A percentile compares a stretch with the other conserved stretches of the same genome.
These are phyloP conservation scores for Pseudotriccus pelzelni DNA, from an alignment of 2,797 vertebrate genomes.

Conservation along the genomic window DNA sequence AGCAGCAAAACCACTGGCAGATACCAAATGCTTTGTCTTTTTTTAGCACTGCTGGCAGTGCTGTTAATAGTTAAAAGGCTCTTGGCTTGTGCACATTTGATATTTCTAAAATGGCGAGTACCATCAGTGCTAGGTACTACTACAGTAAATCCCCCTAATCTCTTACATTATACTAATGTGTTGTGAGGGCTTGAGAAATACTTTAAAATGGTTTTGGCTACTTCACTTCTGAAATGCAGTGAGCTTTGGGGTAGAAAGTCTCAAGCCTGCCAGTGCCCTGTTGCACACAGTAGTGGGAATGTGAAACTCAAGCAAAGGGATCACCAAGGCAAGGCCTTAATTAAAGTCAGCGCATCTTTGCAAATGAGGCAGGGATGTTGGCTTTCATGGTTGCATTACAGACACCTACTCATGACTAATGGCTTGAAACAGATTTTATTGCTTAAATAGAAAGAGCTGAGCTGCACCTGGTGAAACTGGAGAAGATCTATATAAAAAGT, in stretches of 20 bases:
- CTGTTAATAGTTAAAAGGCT: background rate
- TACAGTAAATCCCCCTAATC: background rate
- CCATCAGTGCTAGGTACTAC: background rate
- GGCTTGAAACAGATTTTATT: slow-evolving; percentile 29
- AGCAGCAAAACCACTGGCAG: background rate
- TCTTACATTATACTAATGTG: background rate
- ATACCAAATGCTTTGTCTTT: background rate
- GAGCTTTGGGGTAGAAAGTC: background rate
- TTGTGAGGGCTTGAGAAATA: background rate
- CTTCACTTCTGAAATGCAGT: background rate
- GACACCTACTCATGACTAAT: slow-evolving; percentile 33
- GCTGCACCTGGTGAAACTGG: background rate
- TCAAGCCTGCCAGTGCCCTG: background rate
- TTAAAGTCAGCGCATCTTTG: background rate
- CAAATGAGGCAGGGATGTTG: background rate
- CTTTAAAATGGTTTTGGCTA: background rate
- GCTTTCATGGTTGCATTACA: slow-evolving; percentile 11
- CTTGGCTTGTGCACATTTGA: accelerated
- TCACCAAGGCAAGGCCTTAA: background rate
- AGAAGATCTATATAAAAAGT: background rate
- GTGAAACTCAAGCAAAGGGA: background rate
- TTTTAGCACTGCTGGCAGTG: background rate
- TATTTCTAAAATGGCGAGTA: background rate
- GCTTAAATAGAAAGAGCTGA: background rate
- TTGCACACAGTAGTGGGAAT: background rate